These are phyloP conservation scores for Aurelia sp. DNA, from an alignment of 30 jellyfish, hydroid and myxozoan genomes.

Conservation along the genomic window DNA sequence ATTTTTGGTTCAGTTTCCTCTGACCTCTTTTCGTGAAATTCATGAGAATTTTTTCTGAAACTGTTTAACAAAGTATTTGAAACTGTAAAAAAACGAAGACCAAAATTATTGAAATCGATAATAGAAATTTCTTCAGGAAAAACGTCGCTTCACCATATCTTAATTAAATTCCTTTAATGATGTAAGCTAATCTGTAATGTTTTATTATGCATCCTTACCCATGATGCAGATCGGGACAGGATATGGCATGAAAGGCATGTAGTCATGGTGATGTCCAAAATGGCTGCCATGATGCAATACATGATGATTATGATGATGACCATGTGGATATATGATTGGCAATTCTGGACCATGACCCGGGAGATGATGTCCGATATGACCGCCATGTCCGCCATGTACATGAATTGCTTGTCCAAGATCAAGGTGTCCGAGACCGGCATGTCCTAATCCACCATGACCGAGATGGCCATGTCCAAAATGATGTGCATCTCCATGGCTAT, in stretches of 20 bases:
- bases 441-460: not conserved
- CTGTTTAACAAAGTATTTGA: too few relatives aligned
- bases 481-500: not conserved
- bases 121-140: too few relatives aligned
- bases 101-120: too few relatives aligned
- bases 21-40: too few relatives aligned
- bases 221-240: conserved; percentile 57
- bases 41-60: too few relatives aligned
- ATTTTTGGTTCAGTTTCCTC: too few relatives aligned
- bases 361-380: conserved; percentile 3
- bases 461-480: conserved; percentile 20
- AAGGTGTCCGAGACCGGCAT: conserved; percentile 13
- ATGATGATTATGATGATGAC: conserved; percentile 7
- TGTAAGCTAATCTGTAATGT: not conserved
- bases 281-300: conserved; percentile 23
- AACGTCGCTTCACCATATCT: too few relatives aligned
- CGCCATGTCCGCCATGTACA: conserved; percentile 1
- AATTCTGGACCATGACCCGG: conserved; percentile 44
- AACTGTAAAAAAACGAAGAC: too few relatives aligned
- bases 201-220: conserved; percentile 31
- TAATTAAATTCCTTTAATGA: too few relatives aligned
- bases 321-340: conserved; percentile 20
- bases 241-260: conserved; percentile 29
- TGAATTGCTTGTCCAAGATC: conserved; percentile 7
- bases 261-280: conserved; percentile 23